Base-by-base conservation (phyloP, 2,113 vertebrate genomes). In the Pluvialis apricaria region DNA sequence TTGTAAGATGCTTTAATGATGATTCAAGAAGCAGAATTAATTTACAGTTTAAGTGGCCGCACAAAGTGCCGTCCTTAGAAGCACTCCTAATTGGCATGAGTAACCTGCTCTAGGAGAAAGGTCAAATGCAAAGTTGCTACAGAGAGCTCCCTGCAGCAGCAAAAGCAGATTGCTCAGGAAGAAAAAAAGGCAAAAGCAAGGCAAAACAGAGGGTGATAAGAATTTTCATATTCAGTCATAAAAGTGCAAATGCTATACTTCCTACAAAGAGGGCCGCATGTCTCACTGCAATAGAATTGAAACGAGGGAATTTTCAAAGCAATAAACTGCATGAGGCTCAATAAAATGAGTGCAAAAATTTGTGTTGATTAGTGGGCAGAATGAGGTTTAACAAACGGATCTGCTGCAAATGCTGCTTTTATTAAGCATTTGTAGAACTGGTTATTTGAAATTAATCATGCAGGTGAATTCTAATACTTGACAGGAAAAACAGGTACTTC, bases 1-100 rank as follows among this genome's bases (percentile, higher is more conserved):
- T 86, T 70, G 29, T 60, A 58, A 88, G 76, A 44, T 62, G 38
- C 31, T 86, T 58, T 45, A 75, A 49, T 1, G 6, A 91, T 82
- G 64, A 68, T 42, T 92, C 88, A 95, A 44, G 57, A 60, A 76
- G 32, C 15, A 68, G 86, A 94, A 95, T 90, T 90, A 79, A 89
- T 82, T 94, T 79, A 42, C 70, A 76, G 24, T n/a, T 95, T 82
- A 81, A 82, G 52, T 19, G 65, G 38, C 24, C 68, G 72, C 47
- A 79, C 13, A 60, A 60, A 76, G 31, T 12, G 21, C 40, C 7
- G 3, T 69, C 52, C 55, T 84, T 44, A 78, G 77, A 77, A 89
- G 15, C 24, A 47, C 29, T 78, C 38, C n/a, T 82, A 69, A 83
- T 15, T 69, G 75, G n/a, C 36, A 65, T 61, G 79, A 54, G 20